phyloP scores from a whole-genome alignment of 2,888 invertebrate genomes.

The Chymomyza procnemis region DNA sequence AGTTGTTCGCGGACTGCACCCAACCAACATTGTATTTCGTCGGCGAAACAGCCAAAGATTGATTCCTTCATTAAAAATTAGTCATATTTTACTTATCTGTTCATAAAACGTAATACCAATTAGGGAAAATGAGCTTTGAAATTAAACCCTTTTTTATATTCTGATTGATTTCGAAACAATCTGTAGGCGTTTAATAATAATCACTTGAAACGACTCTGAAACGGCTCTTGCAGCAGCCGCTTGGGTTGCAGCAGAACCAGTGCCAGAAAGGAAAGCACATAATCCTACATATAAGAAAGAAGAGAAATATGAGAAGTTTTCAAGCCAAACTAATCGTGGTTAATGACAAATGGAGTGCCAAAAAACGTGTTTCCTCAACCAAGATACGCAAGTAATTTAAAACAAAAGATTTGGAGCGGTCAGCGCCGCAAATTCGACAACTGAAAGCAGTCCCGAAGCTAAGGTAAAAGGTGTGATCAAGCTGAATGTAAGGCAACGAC shows the following conservation, averaged over 20 bases:
- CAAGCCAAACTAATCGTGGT: slow-evolving; percentile 45
- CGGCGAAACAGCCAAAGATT: neutral
- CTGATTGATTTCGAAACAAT: no score
- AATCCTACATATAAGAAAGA: neutral
- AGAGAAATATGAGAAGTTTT: slow-evolving; percentile 41
- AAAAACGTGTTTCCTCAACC: slow-evolving; percentile 37
- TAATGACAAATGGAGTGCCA: slow-evolving; percentile 67
- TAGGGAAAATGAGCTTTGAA: neutral
- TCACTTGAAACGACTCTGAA: neutral
- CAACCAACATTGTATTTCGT: neutral
- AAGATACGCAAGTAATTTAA: slow-evolving; percentile 28
- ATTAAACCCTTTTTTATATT: no score
- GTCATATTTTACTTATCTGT: neutral
- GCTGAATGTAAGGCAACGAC: neutral
- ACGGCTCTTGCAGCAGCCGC: neutral
- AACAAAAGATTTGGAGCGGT: neutral
- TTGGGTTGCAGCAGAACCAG: neutral
- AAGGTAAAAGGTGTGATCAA: neutral
- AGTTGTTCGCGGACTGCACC: neutral
- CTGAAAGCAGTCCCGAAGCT: neutral
- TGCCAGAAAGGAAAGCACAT: neutral
- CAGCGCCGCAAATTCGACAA: neutral
- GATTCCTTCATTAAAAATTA: neutral
- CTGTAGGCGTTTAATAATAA: no score
- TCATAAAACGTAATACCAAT: neutral